A percentile compares a stretch with the other conserved stretches of the same genome.
Evolutionary conservation across 2,888 invertebrate species (phyloP).

Genomic region (Linyphia triangularis): DNA sequence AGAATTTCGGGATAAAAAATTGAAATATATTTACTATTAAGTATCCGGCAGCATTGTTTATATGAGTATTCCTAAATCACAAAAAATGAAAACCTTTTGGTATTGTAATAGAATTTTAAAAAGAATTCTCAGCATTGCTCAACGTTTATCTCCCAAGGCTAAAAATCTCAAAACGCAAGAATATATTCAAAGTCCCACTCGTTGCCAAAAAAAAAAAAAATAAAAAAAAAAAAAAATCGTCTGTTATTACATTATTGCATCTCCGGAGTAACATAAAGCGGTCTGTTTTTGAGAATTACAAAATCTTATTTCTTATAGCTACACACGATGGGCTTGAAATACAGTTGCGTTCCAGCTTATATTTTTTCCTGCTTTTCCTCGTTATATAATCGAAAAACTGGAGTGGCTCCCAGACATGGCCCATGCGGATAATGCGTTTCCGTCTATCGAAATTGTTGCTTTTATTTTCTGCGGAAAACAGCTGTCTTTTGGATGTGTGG

Average conservation of each 20-base stretch:
- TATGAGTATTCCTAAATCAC: no score
- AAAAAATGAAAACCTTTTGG: no score
- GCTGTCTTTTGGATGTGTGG: not conserved
- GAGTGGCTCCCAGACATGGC: conserved; percentile 21
- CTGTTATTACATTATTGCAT: conserved; percentile 9
- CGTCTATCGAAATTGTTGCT: not conserved
- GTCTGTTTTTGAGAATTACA: conserved; percentile 17
- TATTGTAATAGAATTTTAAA: no score
- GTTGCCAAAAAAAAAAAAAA: not conserved
- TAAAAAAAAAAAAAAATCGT: not conserved
- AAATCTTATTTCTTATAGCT: conserved; percentile 3
- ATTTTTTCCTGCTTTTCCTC: not conserved
- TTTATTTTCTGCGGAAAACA: not conserved
- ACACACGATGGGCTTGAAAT: not conserved
- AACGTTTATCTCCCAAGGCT: not conserved
- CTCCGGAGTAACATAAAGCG: conserved; percentile 17
- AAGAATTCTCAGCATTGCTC: no score
- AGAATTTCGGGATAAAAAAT: no score
- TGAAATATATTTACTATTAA: no score
- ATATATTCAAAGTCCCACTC: conserved; percentile 1
- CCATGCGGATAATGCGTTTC: conserved; percentile 4
- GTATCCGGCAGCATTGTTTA: no score
- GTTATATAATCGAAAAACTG: conserved; percentile 30
- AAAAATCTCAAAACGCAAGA: not conserved
- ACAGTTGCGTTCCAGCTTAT: not conserved